Base-by-base conservation (phyloP, 2,113 vertebrate species). In the Halcyon malimbica region DNA sequence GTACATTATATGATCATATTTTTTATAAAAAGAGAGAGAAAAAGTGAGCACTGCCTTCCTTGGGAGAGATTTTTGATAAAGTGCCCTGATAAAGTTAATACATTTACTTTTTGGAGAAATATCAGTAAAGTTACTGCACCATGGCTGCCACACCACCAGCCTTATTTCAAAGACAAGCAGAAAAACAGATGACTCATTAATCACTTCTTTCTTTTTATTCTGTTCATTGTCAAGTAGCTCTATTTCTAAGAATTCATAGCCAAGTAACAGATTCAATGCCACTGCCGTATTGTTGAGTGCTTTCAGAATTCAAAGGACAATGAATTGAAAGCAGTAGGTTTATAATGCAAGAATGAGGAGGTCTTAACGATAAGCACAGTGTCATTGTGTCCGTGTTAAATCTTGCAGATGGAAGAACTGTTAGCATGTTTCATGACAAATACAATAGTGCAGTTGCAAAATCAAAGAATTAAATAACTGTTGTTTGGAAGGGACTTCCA, bases 281-380 rank as follows among this genome's bases (percentile, higher is more conserved):
- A 78, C 41, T 56, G 51, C n/a, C 85, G 41, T 94, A 70, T 92
- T 95, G 56, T 3, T 76, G 87, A 96, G 74, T 41, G 62, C 29
- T 86, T 97, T 94, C 80, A 65, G 57, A 97, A 92, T 89, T 74
- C 81, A 90, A 94, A 93, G 67, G 37, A 46, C 51, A 75, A 69
- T 87, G 35, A 90, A 71, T 87, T 78, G 77, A 60, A 97, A 95
- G 90, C 69, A 53, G 75, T 63, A 51, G 12, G 4, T 39, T 77
- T 82, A 59, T 48, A 69, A 91, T 41, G 9, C 21, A 68, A 56
- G 67, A 88, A 87, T 33, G 31, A 85, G 37, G 57, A 65, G 33
- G 9, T 23, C 59, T 60, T 69, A 63, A 39, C n/a, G 24, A 68
- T n/a, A 64, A 79, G 48, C 19, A 41, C 10, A 67, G 24, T 35